Base-by-base conservation (phyloP, 37 sponge, comb jelly and placozoan species). In the Axinella damicornis region DNA sequence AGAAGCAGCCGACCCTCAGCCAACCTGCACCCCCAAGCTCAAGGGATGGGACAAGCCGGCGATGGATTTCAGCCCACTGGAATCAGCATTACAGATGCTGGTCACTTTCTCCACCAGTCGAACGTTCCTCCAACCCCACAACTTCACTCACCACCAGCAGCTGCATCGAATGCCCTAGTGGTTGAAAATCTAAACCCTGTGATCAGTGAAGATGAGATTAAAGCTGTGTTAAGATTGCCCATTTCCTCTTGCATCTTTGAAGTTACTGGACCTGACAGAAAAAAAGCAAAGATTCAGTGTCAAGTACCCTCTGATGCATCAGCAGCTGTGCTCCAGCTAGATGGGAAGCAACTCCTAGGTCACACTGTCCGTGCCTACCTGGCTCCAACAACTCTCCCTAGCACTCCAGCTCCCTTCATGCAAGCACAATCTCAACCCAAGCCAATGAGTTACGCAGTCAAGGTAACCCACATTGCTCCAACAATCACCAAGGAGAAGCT, bases 291-390 rank as follows among this genome's bases (percentile, higher is more conserved):
- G 16, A 61, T 84, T 17, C 38, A 65, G 38, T 64, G 33, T 75
- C 33, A 55, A 0, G 27, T 31, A 64, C 19, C 25, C 2, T 20
- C 33, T 16, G 84, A 84, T 84, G 84, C 84, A 33, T 22, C 17
- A 19, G 52, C n/a, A 32, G 76, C 64, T 21, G 68, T 55, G 2
- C 0, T 1, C 31, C 25, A 35, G 24, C 66, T 84, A 21, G 28
- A 84, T 66, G 71, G 77, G 22, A 77, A 69, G 62, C 13, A 12
- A 59, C 25, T 85, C 21, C 70, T 85, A 11, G 85, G 78, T 11
- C 69, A 57, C 4, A 65, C 5, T 36, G 59, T 77, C 19, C 28
- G 2, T 22, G 85, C 76, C 15, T 71, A n/a, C 40, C 39, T 58
- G 24, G 18, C 53, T 81, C 55, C 25, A 37, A 25, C 34, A 2